Conservation (phyloP, 2,888 invertebrate genomes). For the Reticulitermes lucifugus region DNA sequence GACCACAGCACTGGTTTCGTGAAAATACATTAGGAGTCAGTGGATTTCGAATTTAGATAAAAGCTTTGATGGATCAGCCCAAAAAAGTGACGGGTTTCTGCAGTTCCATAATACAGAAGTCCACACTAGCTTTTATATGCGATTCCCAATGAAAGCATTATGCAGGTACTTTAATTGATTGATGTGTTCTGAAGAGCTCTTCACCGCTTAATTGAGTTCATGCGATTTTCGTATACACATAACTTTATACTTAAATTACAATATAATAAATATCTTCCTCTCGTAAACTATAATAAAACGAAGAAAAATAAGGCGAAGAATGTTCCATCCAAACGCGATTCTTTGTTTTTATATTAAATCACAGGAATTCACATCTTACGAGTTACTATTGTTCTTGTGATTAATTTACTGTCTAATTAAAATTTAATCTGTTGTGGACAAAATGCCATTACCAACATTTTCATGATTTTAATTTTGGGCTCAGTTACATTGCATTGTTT, state of each 20-base stretch:
- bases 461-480: too few species aligned
- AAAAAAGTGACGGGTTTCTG: background rate
- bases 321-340: too few species aligned
- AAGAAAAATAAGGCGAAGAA: too few species aligned
- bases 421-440: too few species aligned
- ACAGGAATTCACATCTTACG: too few species aligned
- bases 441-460: too few species aligned
- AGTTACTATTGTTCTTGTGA: too few species aligned
- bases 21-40: background rate
- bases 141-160: background rate
- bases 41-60: background rate
- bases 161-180: background rate
- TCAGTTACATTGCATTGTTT: too few species aligned
- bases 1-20: background rate
- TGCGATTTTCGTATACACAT: background rate
- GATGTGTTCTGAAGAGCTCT: background rate
- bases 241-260: background rate
- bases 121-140: background rate
- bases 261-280: too few species aligned
- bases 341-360: too few species aligned
- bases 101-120: background rate
- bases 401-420: too few species aligned
- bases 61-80: background rate
- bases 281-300: too few species aligned
- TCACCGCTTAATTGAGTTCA: background rate